Evolutionary conservation across 2,113 vertebrate species (phyloP), one percentile per base, ranked within the genome.

Genomic region (Cnemophilus loriae): DNA sequence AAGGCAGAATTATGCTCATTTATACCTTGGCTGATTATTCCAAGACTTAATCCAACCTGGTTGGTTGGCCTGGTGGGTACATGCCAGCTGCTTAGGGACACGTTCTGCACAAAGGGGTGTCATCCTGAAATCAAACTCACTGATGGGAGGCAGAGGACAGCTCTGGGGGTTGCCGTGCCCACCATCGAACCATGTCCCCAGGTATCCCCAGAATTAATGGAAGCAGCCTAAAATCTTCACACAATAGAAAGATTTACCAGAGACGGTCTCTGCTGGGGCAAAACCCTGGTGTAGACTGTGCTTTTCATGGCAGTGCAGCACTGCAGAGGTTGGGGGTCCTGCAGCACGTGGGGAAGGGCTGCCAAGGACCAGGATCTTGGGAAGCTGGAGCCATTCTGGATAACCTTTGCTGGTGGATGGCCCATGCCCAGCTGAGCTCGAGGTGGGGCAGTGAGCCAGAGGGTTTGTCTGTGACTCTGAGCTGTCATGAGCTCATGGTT

Each of bases 21-120:
- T 73, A 16, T 32, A 52, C 59, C 44, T 84, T 28, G 24, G 49
- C 30, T 68, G 35, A 24, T 55, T 42, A 35, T 70, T 89, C 35
- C 84, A 95, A 73, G 49, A 9, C 9, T 69, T 15, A 10, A 11
- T 50, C 46, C n/a, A 47, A 55, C 47, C 39, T 67, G 17, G 28
- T 30, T 70, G 44, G 20, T 22, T 78, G 79, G 16, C 55, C 46
- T 44, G 63, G 24, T 28, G 32, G 41, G 37, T 19, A 16, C 14
- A 2, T 53, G 65, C 28, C 32, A 79, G n/a, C 32, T 53, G 9
- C 80, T 59, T 42, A 53, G 86, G 50, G 35, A 16, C 26, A 33
- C 0, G 0, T 44, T 73, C 39, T 61, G 46, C 24, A 61, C 4
- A 2, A 53, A 56, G 33, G 8, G 28, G 4, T 46, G 5, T 19